These are phyloP conservation scores for Hippoglossus hippoglossus DNA, from an alignment of 2,797 vertebrate genomes.

Conservation along the genomic window DNA sequence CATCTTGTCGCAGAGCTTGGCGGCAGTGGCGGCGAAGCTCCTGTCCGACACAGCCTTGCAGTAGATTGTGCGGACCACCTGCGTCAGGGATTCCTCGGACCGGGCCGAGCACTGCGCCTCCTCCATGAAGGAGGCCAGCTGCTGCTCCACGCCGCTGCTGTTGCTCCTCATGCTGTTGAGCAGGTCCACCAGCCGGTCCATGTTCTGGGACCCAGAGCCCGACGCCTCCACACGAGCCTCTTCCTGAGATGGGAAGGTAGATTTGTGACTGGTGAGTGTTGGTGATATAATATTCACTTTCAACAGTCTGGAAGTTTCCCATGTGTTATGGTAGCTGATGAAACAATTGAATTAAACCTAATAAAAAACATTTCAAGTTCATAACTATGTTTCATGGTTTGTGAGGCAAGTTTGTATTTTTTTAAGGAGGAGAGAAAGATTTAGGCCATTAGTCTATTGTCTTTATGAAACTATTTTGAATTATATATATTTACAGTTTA, in stretches of 20 bases:
- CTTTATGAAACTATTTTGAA: too few relatives aligned
- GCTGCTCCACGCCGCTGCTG: slow-evolving; percentile 92
- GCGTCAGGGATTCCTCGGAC: slow-evolving; percentile 92
- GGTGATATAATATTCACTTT: too few relatives aligned
- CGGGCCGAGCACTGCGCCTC: slow-evolving; percentile 94
- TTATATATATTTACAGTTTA: too few relatives aligned
- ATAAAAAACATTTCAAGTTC: too few relatives aligned
- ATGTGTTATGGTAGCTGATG: too few relatives aligned
- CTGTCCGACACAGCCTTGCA: slow-evolving; percentile 93
- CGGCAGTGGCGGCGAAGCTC: slow-evolving; percentile 94
- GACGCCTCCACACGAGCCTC: slow-evolving; percentile 84
- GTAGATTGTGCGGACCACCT: slow-evolving; percentile 95
- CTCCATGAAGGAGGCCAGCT: slow-evolving; percentile 96
- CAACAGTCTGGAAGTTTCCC: too few relatives aligned
- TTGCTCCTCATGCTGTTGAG: slow-evolving; percentile 98
- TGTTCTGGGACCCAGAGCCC: slow-evolving; percentile 83
- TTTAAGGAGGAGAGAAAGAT: too few relatives aligned
- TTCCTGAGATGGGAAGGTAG: slow-evolving; percentile 81
- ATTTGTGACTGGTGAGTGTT: background rate
- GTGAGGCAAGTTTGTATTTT: too few relatives aligned
- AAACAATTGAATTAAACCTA: too few relatives aligned
- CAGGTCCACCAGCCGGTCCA: slow-evolving; percentile 95
- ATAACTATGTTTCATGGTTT: too few relatives aligned
- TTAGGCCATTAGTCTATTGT: too few relatives aligned
- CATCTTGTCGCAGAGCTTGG: slow-evolving; percentile 97